phyloP scores from a whole-genome alignment of 2,113 vertebrate species.

The Actenoides lindsayi region DNA sequence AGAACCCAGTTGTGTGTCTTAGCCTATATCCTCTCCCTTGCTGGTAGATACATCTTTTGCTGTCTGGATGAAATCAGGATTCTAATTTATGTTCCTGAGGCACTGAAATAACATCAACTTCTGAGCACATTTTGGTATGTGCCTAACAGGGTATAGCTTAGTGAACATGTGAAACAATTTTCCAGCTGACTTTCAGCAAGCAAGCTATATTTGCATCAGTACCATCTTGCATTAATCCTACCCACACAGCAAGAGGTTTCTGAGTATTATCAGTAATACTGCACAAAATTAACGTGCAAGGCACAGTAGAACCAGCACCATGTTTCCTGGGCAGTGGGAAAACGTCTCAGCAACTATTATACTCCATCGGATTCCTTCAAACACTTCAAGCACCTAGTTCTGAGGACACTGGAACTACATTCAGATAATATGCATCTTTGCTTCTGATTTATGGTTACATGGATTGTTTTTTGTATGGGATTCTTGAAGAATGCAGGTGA shows the following conservation, averaged over 20 bases:
- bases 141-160: not conserved
- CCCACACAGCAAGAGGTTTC: slow-evolving; percentile 23
- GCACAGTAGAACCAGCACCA: not conserved
- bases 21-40: not conserved
- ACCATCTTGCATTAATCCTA: slow-evolving; percentile 50
- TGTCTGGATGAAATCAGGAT: not conserved
- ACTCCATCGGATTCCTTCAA: not conserved
- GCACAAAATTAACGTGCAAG: not conserved
- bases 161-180: slow-evolving; percentile 4
- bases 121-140: not conserved
- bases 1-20: not conserved
- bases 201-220: slow-evolving; percentile 28
- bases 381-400: not conserved
- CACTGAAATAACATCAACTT: not conserved
- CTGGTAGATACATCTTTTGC: not conserved
- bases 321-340: not conserved
- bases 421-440: not conserved
- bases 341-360: not conserved
- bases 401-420: not conserved
- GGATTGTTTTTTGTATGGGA: not conserved
- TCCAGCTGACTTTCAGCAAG: not conserved
- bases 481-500: not conserved
- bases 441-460: not conserved
- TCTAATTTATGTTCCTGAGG: not conserved
- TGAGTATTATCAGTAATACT: not conserved